phyloP scores from a whole-genome alignment of 2,888 invertebrate species.

The Cinara cedri region DNA sequence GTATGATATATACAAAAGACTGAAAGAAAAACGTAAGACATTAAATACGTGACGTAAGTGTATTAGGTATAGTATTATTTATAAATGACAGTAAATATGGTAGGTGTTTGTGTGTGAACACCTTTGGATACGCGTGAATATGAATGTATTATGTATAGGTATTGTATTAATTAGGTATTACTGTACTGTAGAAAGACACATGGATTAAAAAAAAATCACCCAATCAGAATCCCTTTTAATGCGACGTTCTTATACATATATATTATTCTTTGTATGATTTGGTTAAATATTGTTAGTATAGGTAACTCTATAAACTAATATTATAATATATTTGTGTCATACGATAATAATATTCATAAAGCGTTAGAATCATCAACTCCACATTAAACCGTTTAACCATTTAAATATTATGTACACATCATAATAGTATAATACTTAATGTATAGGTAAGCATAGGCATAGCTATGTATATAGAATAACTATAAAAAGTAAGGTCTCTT shows the following conservation, averaged over 20 bases:
- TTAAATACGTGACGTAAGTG: neutral
- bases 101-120: neutral
- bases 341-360: neutral
- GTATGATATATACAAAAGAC: slow-evolving; percentile 16
- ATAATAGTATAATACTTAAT: too few species aligned
- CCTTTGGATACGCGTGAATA: neutral
- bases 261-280: too few species aligned
- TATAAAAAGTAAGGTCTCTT: too few species aligned
- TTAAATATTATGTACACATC: too few species aligned
- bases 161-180: neutral
- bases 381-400: neutral
- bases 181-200: neutral
- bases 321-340: too few species aligned
- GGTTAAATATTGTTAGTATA: too few species aligned
- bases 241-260: neutral
- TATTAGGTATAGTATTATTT: too few species aligned
- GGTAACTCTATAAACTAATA: too few species aligned
- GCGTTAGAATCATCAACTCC: neutral
- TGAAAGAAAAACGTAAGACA: slow-evolving; percentile 6
- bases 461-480: too few species aligned
- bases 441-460: too few species aligned
- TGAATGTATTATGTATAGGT: slow-evolving; percentile 6
- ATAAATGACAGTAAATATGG: slow-evolving; percentile 5
- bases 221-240: slow-evolving; percentile 48
- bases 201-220: neutral